phyloP scores from a whole-genome alignment of 1,140 invertebrate genomes.

The Caenorhabditis latens region DNA sequence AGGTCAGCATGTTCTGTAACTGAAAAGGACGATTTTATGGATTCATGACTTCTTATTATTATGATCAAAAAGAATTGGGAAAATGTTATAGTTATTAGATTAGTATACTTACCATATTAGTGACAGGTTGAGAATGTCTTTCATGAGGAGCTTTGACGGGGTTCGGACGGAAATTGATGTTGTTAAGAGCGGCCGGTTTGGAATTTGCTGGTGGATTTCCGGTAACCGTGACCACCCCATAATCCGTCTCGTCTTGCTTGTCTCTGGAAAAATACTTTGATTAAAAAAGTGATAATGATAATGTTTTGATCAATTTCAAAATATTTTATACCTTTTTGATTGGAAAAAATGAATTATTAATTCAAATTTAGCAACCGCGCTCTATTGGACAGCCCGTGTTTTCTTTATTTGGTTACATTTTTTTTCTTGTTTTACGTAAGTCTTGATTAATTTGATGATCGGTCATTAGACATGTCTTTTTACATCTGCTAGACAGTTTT shows the following conservation, averaged over 20 bases:
- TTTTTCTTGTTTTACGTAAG: neutral
- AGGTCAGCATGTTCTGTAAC: conserved; percentile 47
- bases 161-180: conserved; percentile 41
- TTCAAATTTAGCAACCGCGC: neutral
- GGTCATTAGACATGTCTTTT: too few species aligned
- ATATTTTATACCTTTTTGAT: too few species aligned
- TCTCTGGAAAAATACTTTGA: neutral
- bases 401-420: neutral
- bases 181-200: conserved; percentile 12
- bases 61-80: too few species aligned
- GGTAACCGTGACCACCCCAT: neutral
- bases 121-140: conserved; percentile 21
- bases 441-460: neutral
- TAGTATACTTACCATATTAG: conserved; percentile 11
- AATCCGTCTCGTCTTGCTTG: conserved; percentile 39
- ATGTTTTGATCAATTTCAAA: neutral
- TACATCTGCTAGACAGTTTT: neutral
- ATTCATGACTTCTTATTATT: neutral
- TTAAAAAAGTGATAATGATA: neutral
- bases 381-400: neutral
- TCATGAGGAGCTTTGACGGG: conserved; percentile 15
- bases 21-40: neutral
- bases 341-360: too few species aligned
- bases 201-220: neutral
- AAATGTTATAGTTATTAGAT: neutral